phyloP scores from a whole-genome alignment of 1,140 invertebrate species.

The Dryas iulia region DNA sequence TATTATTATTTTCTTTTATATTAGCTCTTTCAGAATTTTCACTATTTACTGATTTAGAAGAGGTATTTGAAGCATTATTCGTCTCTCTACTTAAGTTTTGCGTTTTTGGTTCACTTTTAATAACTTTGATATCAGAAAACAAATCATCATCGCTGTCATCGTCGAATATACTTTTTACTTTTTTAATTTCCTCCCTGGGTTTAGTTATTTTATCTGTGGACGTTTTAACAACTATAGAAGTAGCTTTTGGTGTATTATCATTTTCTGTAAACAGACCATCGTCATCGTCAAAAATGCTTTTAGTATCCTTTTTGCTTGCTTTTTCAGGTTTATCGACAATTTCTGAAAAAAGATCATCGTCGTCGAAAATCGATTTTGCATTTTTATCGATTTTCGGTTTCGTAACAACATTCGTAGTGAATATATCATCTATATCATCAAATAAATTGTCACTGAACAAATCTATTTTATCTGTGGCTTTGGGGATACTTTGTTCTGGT shows the following conservation, averaged over 20 bases:
- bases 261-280: constrained; percentile 41
- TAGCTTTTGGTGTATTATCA: constrained; percentile 17
- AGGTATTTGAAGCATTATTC: not conserved
- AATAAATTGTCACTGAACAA: constrained; percentile 66
- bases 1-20: not conserved
- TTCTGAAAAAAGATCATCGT: constrained; percentile 64
- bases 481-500: not conserved
- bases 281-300: constrained; percentile 47
- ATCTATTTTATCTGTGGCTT: constrained; percentile 48
- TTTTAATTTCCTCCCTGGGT: constrained; percentile 15
- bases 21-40: not conserved
- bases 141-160: constrained; percentile 36
- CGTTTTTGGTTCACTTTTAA: not conserved
- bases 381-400: constrained; percentile 36
- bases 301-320: constrained; percentile 21
- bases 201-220: not conserved
- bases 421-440: constrained; percentile 71
- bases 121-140: constrained; percentile 20
- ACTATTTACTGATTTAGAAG: not conserved
- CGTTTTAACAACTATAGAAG: constrained; percentile 7
- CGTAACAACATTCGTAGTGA: constrained; percentile 51
- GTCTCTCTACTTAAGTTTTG: constrained; percentile 6
- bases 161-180: constrained; percentile 33
- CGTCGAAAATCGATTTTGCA: constrained; percentile 60
- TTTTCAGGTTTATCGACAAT: constrained; percentile 27